Evolutionary conservation across 2,888 invertebrate species (phyloP), one percentile per base, ranked within the genome.

Genomic region (Netelia melanura): DNA sequence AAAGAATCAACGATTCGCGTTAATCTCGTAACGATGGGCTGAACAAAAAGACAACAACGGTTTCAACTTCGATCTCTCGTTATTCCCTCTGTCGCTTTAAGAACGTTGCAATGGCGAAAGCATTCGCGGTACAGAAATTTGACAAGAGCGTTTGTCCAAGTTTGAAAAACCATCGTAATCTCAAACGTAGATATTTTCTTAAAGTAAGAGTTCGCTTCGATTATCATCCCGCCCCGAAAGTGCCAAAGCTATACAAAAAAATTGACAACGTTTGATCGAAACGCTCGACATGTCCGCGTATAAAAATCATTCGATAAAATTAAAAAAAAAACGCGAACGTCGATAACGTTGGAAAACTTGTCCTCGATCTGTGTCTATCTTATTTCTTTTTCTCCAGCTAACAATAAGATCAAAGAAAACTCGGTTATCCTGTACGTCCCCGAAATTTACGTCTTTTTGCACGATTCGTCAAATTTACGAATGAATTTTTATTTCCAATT

Each of bases 231-330:
- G 38, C 58, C 58, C 58, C 21, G 17, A 58, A 58, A 23, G 58
- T 58, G 58, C 58, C 58, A 58, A 58, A 58, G 21, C 58, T 58
- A 58, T 58, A 21, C 21, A 1, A 23, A 23, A 58, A 21, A 58
- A 21, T 21, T 23, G 9, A 9, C 5, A 58, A 58, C 17, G 17
- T 1, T 23, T 1, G 8, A 21, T 58, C 10, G 17, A 58, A 21
- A 38, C 0, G 38, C 6, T 38, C 38, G 38, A 2, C 38, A 38
- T 38, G 38, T 5, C 38, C 38, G 38, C 5, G 6, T 38, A 38
- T 38, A 38, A 6, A 38, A 38, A 38, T 6, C 6, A 38, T 38
- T 1, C 38, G 38, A 3, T 17, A 5, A 58, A 58, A 58, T 58
- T 10, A 0, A 3, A 3, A 23, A 58, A n/a, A 10, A 23, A 58